Percentiles rank a stretch among this genome's conserved stretches.
Evolutionary conservation across 2,888 invertebrate genomes (phyloP).

Genomic region (Lithophane socia): DNA sequence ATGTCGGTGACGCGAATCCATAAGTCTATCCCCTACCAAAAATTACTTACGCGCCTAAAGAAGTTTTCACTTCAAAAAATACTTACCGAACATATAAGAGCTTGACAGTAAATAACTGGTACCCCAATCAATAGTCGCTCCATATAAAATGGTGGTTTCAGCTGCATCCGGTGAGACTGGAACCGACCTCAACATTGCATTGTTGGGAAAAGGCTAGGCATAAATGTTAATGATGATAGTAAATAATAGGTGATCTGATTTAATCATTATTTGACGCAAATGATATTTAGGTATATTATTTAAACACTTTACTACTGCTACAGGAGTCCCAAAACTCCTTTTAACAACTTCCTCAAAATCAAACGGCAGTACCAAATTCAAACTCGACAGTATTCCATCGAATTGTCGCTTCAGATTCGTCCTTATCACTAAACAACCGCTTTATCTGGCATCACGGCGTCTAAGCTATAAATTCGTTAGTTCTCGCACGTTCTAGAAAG

Average conservation of each 20-base stretch:
- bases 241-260: background rate
- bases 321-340: background rate
- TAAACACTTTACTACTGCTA: background rate
- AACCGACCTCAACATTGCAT: too few species aligned
- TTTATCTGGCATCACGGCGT: constrained; percentile 49
- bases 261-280: background rate
- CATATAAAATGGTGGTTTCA: too few species aligned
- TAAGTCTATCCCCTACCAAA: too few species aligned
- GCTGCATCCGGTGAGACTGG: too few species aligned
- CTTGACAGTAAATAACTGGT: background rate
- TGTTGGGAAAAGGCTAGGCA: too few species aligned
- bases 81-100: background rate
- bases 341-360: constrained; percentile 2
- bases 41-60: too few species aligned
- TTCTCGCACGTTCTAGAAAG: constrained; percentile 59
- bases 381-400: constrained; percentile 25
- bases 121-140: too few species aligned
- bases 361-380: constrained; percentile 12
- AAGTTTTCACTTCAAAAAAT: background rate
- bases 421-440: constrained; percentile 51
- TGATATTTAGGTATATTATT: background rate
- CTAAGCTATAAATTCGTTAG: constrained; percentile 59
- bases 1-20: too few species aligned
- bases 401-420: constrained; percentile 17
- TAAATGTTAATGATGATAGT: background rate